phyloP scores from a whole-genome alignment of 2,113 vertebrate species.

The Ranitomeya variabilis region DNA sequence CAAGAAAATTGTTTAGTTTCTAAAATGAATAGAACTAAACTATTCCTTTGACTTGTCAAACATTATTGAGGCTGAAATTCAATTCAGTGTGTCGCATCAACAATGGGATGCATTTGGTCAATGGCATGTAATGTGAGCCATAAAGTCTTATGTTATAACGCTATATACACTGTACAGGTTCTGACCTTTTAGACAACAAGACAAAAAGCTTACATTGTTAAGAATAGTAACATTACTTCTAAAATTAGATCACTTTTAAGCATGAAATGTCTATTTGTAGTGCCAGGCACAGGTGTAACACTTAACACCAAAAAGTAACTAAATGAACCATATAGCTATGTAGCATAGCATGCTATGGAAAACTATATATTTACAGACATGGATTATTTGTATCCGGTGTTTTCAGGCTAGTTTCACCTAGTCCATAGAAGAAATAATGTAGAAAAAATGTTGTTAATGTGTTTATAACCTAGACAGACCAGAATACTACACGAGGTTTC shows the following conservation, averaged over 20 bases:
- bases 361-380: not conserved
- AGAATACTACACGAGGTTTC: not conserved
- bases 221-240: not conserved
- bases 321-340: not conserved
- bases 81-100: not conserved
- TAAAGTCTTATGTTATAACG: not conserved
- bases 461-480: not conserved
- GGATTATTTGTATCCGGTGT: not conserved
- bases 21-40: not conserved
- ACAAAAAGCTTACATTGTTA: not conserved
- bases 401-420: not conserved
- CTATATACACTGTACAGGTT: not conserved
- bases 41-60: not conserved
- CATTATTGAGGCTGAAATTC: not conserved
- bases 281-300: not conserved
- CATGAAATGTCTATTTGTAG: not conserved
- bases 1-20: not conserved
- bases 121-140: not conserved
- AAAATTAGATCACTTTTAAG: slow-evolving; percentile 10
- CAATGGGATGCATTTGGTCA: not conserved
- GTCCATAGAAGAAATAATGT: not conserved
- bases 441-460: not conserved
- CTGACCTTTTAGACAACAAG: not conserved
- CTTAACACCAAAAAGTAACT: not conserved
- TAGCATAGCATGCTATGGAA: not conserved